These are phyloP conservation scores for Cyprinella venusta DNA, from an alignment of 2,797 vertebrate genomes.

Conservation along the genomic window DNA sequence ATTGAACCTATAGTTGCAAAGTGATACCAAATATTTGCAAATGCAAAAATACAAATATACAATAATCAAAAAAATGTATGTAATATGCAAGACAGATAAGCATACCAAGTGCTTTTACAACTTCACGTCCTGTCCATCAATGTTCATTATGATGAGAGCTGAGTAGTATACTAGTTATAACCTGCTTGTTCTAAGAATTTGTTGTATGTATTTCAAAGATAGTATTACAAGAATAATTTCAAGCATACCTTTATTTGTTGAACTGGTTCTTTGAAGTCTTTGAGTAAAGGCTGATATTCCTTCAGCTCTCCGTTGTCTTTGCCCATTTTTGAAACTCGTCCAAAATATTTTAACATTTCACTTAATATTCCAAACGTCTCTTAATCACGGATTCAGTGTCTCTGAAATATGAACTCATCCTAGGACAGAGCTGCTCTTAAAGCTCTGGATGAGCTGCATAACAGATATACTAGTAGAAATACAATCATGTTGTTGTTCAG, in stretches of 20 bases:
- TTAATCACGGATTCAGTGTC: background rate
- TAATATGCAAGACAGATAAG: background rate
- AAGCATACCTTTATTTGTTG: constrained; percentile 64
- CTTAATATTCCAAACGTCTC: constrained; percentile 7
- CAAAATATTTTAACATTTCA: constrained; percentile 11
- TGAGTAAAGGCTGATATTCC: constrained; percentile 75
- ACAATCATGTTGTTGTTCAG: constrained; percentile 63
- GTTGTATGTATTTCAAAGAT: constrained; percentile 3
- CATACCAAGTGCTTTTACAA: background rate
- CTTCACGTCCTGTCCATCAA: background rate
- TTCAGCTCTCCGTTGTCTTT: constrained; percentile 56
- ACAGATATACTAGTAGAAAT: constrained; percentile 51
- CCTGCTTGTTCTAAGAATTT: background rate
- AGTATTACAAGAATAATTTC: background rate
- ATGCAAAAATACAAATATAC: background rate
- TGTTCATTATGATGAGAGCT: background rate
- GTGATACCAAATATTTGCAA: background rate
- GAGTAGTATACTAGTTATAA: background rate
- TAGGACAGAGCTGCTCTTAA: constrained; percentile 35
- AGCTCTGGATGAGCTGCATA: constrained; percentile 16
- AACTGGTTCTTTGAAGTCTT: constrained; percentile 53
- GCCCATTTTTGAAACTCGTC: constrained; percentile 61
- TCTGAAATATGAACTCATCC: constrained; percentile 26
- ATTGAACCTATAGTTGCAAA: background rate
- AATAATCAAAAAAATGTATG: background rate